Percentiles rank a stretch among this genome's conserved stretches.
Conservation (phyloP, 2,888 invertebrate species). For the Bombylius major region DNA sequence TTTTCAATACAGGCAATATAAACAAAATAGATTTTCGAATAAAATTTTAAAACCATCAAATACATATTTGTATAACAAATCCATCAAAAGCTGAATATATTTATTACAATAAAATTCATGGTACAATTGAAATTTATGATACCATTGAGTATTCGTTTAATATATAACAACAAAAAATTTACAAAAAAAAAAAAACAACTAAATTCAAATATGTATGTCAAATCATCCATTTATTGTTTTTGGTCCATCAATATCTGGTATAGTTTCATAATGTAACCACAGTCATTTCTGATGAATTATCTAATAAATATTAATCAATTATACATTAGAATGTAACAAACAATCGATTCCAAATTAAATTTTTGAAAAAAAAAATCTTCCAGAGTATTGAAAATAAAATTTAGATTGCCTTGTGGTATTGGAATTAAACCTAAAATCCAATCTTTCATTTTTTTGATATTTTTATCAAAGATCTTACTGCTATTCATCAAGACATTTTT, state of each 20-base stretch:
- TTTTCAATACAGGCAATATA: conserved; percentile 44
- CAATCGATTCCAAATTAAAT: too few relatives aligned
- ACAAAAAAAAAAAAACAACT: neutral
- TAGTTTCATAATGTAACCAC: too few relatives aligned
- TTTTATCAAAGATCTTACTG: too few relatives aligned
- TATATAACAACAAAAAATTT: neutral
- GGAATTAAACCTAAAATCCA: too few relatives aligned
- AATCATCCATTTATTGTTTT: conserved; percentile 63
- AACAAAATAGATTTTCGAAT: conserved; percentile 49
- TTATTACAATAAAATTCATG: conserved; percentile 49
- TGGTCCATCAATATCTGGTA: conserved; percentile 75
- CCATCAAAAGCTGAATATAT: conserved; percentile 41
- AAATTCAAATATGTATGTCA: conserved; percentile 17
- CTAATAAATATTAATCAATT: too few relatives aligned
- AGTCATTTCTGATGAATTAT: too few relatives aligned
- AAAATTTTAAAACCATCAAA: conserved; percentile 50
- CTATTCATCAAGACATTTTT: too few relatives aligned
- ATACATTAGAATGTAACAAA: too few relatives aligned
- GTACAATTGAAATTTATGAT: conserved; percentile 51
- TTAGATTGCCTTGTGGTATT: too few relatives aligned
- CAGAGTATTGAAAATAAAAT: too few relatives aligned
- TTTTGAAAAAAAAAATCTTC: too few relatives aligned
- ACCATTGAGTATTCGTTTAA: neutral
- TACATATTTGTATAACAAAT: conserved; percentile 45
- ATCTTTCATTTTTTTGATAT: too few relatives aligned